A percentile compares a stretch with the other conserved stretches of the same genome.
These are phyloP conservation scores for Hymenopus coronatus DNA, from an alignment of 2,888 invertebrate species.

Conservation along the genomic window DNA sequence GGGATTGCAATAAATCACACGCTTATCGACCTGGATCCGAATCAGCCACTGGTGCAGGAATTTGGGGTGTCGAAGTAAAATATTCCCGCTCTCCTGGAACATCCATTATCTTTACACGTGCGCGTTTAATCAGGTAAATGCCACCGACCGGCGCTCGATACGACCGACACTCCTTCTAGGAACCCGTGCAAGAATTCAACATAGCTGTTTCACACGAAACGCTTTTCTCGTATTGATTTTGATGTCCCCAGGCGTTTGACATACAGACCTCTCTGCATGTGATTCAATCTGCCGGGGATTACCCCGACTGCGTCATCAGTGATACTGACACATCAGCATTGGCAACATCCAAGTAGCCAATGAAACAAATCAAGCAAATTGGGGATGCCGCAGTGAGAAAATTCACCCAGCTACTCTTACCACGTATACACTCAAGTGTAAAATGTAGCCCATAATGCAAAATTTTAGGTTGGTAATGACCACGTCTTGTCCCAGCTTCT, in stretches of 20 bases:
- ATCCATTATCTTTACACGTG: neutral
- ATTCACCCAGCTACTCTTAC: no score
- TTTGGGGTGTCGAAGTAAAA: neutral
- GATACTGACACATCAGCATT: no score
- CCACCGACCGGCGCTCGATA: neutral
- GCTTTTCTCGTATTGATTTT: neutral
- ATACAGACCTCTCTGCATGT: neutral
- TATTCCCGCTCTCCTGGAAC: neutral
- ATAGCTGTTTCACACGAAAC: neutral
- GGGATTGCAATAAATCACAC: neutral
- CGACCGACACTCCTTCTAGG: neutral
- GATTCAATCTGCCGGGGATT: neutral
- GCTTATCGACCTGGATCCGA: neutral
- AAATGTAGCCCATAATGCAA: no score
- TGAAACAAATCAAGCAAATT: no score
- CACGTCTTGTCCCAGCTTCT: no score
- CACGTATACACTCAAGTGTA: no score
- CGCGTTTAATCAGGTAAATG: neutral
- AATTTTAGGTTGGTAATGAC: no score
- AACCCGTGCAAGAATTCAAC: neutral
- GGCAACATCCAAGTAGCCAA: no score
- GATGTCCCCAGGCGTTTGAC: neutral
- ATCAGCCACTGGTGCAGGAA: neutral
- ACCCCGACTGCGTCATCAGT: no score
- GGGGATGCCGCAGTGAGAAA: no score